Base-by-base conservation (phyloP, 2,797 vertebrate species). In the Xenopus petersii region DNA sequence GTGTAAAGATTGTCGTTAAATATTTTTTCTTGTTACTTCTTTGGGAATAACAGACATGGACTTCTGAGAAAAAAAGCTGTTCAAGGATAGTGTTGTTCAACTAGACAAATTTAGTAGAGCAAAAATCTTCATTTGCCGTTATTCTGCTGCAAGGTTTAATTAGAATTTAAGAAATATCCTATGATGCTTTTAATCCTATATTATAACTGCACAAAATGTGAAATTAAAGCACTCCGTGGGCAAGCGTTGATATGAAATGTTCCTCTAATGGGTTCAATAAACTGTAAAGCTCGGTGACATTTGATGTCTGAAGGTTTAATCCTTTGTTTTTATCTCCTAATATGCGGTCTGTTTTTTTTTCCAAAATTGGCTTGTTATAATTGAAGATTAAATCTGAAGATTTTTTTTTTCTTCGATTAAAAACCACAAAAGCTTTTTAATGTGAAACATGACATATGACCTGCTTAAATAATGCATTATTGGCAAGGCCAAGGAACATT, bases 381-480 rank as follows among this genome's bases (percentile, higher is more conserved):
- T 46, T 64, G 36, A 65, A 24, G 67, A 12, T 48, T 49, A 59
- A 70, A 16, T 24, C 6, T 15, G 60, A 54, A 36, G 47, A 24
- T 59, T 4, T 46, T 33, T 5, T 61, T 36, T 75, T 70, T 62
- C 51, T 47, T 17, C 47, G 49, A 75, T 75, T 63, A 68, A 12
- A 17, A 59, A 64, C n/a, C 67, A 75, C 66, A 75, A 24, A 54
- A 64, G 54, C 54, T 58, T 70, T 70, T 62, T 30, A 36, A 30
- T 49, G 42, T 67, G 11, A 9, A 12, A 70, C 58, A 15, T 49
- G 54, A 36, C 64, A 64, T 17, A 11, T 33, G 56, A 24, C 51
- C 42, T 70, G 42, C 42, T 64, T 42, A 33, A 61, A 59, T 70
- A 75, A 70, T 75, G 67, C 54, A 36, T 24, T 58, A 11, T 42